Conservation (phyloP, 2,113 vertebrate species). For the Mustela lutreola region DNA sequence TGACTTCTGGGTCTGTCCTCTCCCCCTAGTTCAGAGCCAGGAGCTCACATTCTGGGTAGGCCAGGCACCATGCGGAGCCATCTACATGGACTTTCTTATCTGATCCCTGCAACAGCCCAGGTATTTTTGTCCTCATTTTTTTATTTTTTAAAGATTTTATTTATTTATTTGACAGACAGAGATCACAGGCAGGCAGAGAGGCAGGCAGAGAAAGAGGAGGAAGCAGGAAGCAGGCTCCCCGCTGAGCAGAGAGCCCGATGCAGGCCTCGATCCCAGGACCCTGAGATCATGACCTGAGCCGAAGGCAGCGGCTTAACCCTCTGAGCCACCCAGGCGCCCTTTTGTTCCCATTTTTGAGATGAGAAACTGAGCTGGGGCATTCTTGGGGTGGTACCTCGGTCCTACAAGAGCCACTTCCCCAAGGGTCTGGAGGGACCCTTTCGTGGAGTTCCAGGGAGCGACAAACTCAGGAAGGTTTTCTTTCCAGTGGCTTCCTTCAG, state of each 20-base stretch:
- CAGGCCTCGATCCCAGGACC: too few relatives aligned
- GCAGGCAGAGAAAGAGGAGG: too few relatives aligned
- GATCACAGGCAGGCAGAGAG: too few relatives aligned
- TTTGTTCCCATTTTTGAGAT: neutral
- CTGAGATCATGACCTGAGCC: too few relatives aligned
- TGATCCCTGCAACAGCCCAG: neutral
- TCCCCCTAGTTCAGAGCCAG: neutral
- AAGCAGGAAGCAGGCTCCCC: too few relatives aligned
- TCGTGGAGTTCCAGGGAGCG: neutral
- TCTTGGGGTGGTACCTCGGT: neutral
- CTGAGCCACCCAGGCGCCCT: too few relatives aligned
- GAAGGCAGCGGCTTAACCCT: too few relatives aligned
- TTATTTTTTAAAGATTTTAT: too few relatives aligned
- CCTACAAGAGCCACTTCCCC: neutral
- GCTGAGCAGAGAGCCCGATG: too few relatives aligned
- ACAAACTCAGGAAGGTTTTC: neutral
- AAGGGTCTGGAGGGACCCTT: neutral
- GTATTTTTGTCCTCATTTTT: neutral
- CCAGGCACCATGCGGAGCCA: fast-evolving
- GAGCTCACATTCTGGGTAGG: neutral
- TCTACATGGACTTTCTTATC: neutral
- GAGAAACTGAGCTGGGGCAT: neutral
- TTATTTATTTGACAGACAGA: too few relatives aligned
- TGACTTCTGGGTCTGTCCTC: neutral
- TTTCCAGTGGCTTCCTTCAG: neutral